Conservation (phyloP, 1,140 invertebrate genomes). For the Zaprionus nigranus region DNA sequence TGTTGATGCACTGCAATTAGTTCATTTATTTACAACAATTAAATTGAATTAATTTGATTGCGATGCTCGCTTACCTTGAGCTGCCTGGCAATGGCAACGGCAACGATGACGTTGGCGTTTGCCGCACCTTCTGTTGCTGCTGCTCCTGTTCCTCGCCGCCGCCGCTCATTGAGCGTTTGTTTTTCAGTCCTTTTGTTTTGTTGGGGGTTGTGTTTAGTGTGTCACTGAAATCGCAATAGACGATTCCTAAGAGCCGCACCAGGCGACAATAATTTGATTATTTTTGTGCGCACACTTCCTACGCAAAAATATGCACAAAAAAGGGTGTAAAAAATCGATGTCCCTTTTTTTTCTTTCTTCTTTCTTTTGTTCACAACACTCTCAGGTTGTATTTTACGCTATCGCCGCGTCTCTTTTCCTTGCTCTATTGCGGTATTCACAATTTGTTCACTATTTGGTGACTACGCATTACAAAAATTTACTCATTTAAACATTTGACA, state of each 20-base stretch:
- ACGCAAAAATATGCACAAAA: conserved; percentile 56
- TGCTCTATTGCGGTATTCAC: conserved; percentile 6
- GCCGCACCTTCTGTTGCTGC: conserved; percentile 47
- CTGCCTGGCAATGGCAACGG: conserved; percentile 61
- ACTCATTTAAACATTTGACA: conserved; percentile 39
- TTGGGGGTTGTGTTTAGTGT: conserved; percentile 9
- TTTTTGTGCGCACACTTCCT: conserved; percentile 60
- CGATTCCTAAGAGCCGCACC: conserved; percentile 1
- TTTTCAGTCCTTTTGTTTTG: conserved; percentile 26
- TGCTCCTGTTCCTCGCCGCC: conserved; percentile 59
- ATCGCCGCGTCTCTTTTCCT: conserved; percentile 11
- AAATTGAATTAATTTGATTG: conserved; percentile 1
- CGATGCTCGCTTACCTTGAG: conserved; percentile 58
- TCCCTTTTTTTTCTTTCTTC: conserved; percentile 57
- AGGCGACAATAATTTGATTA: conserved; percentile 6
- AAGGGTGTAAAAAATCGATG: conserved; percentile 82
- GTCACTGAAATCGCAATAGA: conserved; percentile 5
- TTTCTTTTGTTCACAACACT: conserved; percentile 15
- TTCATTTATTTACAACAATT: conserved; percentile 6
- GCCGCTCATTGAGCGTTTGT: conserved; percentile 59
- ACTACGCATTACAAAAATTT: conserved; percentile 42
- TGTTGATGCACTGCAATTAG: conserved; percentile 54
- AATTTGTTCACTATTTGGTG: conserved; percentile 19
- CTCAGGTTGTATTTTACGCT: conserved; percentile 7
- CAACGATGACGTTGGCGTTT: conserved; percentile 28